Conservation (phyloP, 2,888 invertebrate species). For the Pyrocoelia pectoralis region DNA sequence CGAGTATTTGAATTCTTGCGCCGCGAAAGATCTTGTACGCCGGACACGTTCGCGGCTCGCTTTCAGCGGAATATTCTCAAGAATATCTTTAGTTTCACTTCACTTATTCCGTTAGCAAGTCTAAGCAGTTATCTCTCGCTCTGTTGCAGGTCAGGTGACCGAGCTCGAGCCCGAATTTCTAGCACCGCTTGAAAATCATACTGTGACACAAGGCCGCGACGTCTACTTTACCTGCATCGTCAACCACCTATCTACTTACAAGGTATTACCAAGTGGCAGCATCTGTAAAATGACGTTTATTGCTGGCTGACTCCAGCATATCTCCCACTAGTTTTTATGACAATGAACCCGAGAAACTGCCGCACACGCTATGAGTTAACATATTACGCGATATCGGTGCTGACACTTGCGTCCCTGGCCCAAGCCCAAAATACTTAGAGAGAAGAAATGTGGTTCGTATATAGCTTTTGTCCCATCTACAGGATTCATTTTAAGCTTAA, state of each 20-base stretch:
- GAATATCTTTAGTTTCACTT: slow-evolving; percentile 60
- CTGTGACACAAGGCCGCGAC: slow-evolving; percentile 87
- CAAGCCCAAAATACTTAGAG: slow-evolving; percentile 42
- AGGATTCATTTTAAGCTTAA: slow-evolving; percentile 12
- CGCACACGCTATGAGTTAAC: slow-evolving; percentile 48
- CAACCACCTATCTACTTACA: slow-evolving; percentile 86
- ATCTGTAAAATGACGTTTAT: slow-evolving; percentile 42
- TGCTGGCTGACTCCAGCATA: slow-evolving; percentile 49
- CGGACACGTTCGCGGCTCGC: slow-evolving; percentile 56
- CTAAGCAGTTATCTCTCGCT: slow-evolving; percentile 53
- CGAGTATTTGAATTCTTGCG: slow-evolving; percentile 57
- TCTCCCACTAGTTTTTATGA: slow-evolving; percentile 48
- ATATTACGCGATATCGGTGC: slow-evolving; percentile 53
- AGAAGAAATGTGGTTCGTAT: slow-evolving; percentile 43
- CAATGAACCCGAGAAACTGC: slow-evolving; percentile 45
- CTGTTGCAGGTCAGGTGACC: slow-evolving; percentile 73
- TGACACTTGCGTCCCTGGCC: slow-evolving; percentile 50
- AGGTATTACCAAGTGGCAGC: slow-evolving; percentile 66
- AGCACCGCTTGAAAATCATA: slow-evolving; percentile 84
- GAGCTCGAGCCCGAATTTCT: slow-evolving; percentile 81
- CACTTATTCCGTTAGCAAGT: slow-evolving; percentile 56
- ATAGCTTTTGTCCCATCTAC: slow-evolving; percentile 27
- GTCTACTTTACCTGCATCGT: slow-evolving; percentile 91
- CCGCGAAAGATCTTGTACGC: slow-evolving; percentile 52
- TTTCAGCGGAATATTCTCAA: slow-evolving; percentile 57